Base-by-base conservation (phyloP, 1,140 invertebrate species). In the Achatina immaculata region DNA sequence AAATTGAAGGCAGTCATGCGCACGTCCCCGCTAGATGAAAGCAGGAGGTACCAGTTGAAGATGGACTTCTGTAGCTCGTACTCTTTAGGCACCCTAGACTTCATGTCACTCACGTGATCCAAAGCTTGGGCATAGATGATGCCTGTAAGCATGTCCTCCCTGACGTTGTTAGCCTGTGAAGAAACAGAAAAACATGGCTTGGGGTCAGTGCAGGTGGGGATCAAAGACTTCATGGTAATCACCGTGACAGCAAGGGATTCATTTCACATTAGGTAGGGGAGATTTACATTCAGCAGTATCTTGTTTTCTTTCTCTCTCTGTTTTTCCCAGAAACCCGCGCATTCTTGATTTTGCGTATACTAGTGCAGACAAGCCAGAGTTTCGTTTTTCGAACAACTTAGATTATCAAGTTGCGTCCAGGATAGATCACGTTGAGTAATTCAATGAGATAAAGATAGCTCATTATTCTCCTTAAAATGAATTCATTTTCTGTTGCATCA, bases 21-120 rank as follows among this genome's bases (percentile, higher is more conserved):
- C n/a, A 83, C 78, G 6, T n/a, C 21, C 1, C 82, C 82, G 9
- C 72, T 55, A 0, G 82, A 83, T 28, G 78, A 80, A 42, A 83
- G 45, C 58, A 78, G 62, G 11, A 80, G 66, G 68, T 83, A 83
- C 78, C 78, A 80, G 66, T 73, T n/a, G 82, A 77, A 83, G 58
- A 80, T 55, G 34, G 31, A 62, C 31, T 19, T 36, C 74, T 80
- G 82, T 24, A 83, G 66, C 74, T 83, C 82, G 51, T 83, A 83
- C 55, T 83, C 82, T n/a, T 78, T 66, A 3, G 78, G 78, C 19
- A 58, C 36, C n/a, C 28, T 31, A 48, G 78, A 48, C 68, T 80
- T 83, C 51, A 62, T 62, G 82, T 83, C 82, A 58, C 82, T 83
- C 21, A 83, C 34, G 74, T 83, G 82, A 28, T 83, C 74, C 82